These are phyloP conservation scores for Sorex maritimensis DNA, from an alignment of 2,797 vertebrate genomes.

Conservation along the genomic window DNA sequence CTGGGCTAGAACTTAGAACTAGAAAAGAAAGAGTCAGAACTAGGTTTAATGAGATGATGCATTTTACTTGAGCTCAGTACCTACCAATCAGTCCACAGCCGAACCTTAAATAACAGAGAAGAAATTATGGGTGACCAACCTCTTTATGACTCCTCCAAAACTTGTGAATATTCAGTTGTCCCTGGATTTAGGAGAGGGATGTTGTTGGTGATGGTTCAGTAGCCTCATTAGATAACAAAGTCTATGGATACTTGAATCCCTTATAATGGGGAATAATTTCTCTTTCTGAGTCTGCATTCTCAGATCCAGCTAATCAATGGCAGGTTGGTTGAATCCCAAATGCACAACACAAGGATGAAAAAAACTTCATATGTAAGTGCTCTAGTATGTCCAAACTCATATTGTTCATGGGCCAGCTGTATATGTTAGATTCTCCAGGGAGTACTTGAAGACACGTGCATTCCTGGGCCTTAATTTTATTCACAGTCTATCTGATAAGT, in stretches of 20 bases:
- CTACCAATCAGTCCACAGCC: not conserved
- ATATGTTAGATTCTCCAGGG: not conserved
- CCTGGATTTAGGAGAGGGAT: not conserved
- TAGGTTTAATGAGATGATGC: not conserved
- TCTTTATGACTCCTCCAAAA: not conserved
- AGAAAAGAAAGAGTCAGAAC: not conserved
- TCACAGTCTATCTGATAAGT: not conserved
- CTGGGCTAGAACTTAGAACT: not conserved
- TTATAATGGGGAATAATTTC: not conserved
- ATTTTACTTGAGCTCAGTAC: not conserved
- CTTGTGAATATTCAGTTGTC: not conserved
- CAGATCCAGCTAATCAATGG: not conserved
- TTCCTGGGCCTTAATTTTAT: not conserved
- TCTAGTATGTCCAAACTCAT: not conserved
- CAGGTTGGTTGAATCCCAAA: not conserved
- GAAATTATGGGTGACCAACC: not conserved
- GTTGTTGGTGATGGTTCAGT: too few species aligned
- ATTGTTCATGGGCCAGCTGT: not conserved
- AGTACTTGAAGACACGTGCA: not conserved
- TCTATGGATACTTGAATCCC: not conserved
- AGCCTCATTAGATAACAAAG: not conserved
- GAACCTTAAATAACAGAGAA: not conserved
- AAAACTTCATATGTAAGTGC: not conserved
- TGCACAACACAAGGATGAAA: not conserved
- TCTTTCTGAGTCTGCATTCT: not conserved